phyloP scores from a whole-genome alignment of 2,113 vertebrate genomes.

The Elgaria multicarinata region DNA sequence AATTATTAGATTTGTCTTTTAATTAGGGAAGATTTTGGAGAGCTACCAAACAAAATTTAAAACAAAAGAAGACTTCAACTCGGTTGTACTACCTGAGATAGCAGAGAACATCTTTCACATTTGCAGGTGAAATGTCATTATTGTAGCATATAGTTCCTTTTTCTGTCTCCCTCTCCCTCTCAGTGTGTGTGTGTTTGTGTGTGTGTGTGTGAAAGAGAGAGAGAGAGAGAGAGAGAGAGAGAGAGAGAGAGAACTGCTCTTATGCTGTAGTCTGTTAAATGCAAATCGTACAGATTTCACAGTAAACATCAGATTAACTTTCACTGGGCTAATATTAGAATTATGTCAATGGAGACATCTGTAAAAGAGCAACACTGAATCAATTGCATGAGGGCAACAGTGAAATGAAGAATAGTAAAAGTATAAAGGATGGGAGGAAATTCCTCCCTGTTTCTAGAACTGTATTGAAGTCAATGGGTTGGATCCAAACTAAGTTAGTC shows the following conservation, averaged over 20 bases:
- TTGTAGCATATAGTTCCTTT: neutral
- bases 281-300: constrained; percentile 6
- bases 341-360: neutral
- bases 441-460: neutral
- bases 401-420: neutral
- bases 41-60: neutral
- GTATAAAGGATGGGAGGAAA: neutral
- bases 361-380: neutral
- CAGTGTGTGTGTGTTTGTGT: neutral
- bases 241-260: neutral
- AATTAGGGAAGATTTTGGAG: neutral
- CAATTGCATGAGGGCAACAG: neutral
- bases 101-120: constrained; percentile 24
- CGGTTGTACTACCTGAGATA: constrained; percentile 13
- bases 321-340: neutral
- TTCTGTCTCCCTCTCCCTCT: neutral
- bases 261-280: constrained; percentile 16
- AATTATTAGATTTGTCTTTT: neutral
- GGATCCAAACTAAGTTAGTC: neutral
- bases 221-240: constrained; percentile 18
- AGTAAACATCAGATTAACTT: constrained; percentile 2
- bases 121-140: constrained; percentile 12
- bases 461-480: neutral
- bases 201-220: constrained; percentile 1
- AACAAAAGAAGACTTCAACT: neutral